These are phyloP conservation scores for Pangasius djambal DNA, from an alignment of 2,797 vertebrate genomes.

Conservation along the genomic window DNA sequence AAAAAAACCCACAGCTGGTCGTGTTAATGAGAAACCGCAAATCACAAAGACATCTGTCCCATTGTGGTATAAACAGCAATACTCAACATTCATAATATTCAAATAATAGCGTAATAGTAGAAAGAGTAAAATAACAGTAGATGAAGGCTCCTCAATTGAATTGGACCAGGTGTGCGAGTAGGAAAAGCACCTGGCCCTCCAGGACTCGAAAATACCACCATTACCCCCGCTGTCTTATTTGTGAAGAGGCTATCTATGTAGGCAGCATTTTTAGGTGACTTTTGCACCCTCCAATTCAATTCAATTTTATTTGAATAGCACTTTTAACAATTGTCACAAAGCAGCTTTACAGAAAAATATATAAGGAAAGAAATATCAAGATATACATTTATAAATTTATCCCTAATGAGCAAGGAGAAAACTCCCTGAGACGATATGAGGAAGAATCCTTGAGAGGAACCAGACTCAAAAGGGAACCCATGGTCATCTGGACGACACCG, in stretches of 20 bases:
- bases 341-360: too few relatives aligned
- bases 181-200: conserved; percentile 13
- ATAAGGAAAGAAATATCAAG: too few relatives aligned
- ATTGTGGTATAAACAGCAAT: not conserved
- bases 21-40: not conserved
- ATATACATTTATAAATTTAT: too few relatives aligned
- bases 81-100: not conserved
- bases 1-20: not conserved
- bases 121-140: not conserved
- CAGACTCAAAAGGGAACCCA: too few relatives aligned
- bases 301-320: too few relatives aligned
- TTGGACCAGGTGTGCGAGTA: not conserved
- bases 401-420: too few relatives aligned
- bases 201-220: conserved; percentile 9
- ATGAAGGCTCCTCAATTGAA: not conserved
- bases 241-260: not conserved
- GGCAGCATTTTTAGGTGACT: not conserved
- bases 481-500: too few relatives aligned
- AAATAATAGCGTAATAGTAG: not conserved
- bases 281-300: not conserved
- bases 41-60: not conserved
- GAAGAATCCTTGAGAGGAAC: too few relatives aligned
- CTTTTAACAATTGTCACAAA: too few relatives aligned
- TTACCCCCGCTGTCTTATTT: conserved; percentile 5
- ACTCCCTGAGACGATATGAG: too few relatives aligned